Base-by-base conservation (phyloP, 2,113 vertebrate genomes). In the Sinocyclocheilus anshuiensis region DNA sequence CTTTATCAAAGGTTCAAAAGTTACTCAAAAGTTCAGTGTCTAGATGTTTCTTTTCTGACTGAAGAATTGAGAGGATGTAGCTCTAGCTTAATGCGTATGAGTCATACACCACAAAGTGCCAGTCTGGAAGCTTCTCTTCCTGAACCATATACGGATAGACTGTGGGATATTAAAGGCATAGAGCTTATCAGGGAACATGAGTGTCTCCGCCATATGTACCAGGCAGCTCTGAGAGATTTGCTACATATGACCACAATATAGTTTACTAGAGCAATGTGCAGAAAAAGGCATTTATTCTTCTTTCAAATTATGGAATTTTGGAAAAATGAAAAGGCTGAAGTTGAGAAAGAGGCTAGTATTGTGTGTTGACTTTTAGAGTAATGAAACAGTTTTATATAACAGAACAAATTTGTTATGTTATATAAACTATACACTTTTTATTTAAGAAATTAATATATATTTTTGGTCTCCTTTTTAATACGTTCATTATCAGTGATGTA, bases 101-200 rank as follows among this genome's bases (percentile, higher is more conserved):
- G 15, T 67, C 57, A 50, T 48, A 42, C 75, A 77, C 29, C 48
- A 50, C 39, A 81, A 12, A 67, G 36, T 42, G 57, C 57, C 55
- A 80, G 29, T 67, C 61, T 81, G 13, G 59, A 39, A 81, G 39
- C 61, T 48, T 67, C 8, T 45, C n/a, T 50, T 81, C 15, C 42
- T 6, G 36, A 57, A 36, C 26, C 13, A 26, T 48, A 10, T 29
- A 39, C 42, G 12, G 33, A 63, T 24, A 3, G 61, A 18, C n/a
- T 67, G 39, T 81, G n/a, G n/a, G 24, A 81, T 48, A 67, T 26
- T 65, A 48, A 29, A 24, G 33, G 78, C 22, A 81, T 29, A 55
- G 76, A 59, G 33, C 36, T 81, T 63, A 81, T 42, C 59, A 26
- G 78, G 36, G 33, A 81, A 45, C 53, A 81, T 26, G 22, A 59